Evolutionary conservation across 2,113 vertebrate genomes (phyloP).

Genomic region (Neolamprologus cancellatus): DNA sequence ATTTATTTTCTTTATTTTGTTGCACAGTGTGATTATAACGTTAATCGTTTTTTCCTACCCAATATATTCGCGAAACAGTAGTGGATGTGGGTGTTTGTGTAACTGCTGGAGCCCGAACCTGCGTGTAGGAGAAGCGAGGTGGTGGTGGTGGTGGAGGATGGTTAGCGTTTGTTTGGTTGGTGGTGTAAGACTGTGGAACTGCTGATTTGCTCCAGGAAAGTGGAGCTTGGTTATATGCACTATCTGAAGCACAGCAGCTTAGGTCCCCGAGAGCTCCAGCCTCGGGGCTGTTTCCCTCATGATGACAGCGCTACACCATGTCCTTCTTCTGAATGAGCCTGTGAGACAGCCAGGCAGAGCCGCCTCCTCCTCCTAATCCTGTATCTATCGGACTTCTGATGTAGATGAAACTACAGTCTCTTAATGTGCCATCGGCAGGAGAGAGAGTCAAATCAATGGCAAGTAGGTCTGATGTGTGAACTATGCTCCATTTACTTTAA

Average conservation of each 20-base stretch:
- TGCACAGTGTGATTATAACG: not conserved
- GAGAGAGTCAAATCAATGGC: not conserved
- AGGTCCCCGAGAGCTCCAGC: conserved; percentile 11
- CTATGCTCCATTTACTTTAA: not conserved
- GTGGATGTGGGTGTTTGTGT: conserved; percentile 12
- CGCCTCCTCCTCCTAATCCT: not conserved
- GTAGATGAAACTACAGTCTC: not conserved
- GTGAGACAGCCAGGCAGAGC: conserved; percentile 15
- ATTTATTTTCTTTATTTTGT: not conserved
- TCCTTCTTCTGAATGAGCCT: conserved; percentile 22
- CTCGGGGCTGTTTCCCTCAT: conserved; percentile 3
- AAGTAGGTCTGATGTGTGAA: not conserved
- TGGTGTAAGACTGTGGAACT: conserved; percentile 10
- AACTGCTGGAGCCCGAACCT: conserved; percentile 1
- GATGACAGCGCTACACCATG: conserved; percentile 33
- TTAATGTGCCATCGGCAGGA: conserved; percentile 7
- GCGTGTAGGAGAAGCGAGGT: conserved; percentile 6
- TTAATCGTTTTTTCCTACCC: not conserved
- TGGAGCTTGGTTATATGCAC: conserved; percentile 27
- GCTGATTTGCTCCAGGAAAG: conserved; percentile 29
- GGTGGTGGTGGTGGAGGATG: not conserved
- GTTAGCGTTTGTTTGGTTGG: not conserved
- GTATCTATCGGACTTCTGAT: not conserved
- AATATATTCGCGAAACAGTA: not conserved
- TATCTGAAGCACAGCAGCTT: not conserved